Percentiles rank a stretch among this genome's conserved stretches.
phyloP scores from a whole-genome alignment of 2,797 vertebrate genomes.

The Chromis chromis region DNA sequence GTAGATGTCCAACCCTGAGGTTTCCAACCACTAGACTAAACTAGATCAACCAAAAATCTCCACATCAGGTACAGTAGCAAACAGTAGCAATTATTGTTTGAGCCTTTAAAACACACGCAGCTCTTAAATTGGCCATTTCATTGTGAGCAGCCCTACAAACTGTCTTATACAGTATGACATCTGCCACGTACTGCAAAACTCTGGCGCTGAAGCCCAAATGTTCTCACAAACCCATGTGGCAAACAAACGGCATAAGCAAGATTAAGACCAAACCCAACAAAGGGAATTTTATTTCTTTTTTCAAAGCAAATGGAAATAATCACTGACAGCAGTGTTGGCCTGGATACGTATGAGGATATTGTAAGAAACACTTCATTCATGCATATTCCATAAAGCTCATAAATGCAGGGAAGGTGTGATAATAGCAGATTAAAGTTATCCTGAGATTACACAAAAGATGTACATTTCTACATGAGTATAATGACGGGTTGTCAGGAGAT shows the following conservation, averaged over 20 bases:
- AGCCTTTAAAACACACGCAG: too few species aligned
- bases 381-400: constrained; percentile 41
- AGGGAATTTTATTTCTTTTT: constrained; percentile 40
- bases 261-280: constrained; percentile 46
- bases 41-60: too few species aligned
- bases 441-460: constrained; percentile 63
- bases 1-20: too few species aligned
- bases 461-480: constrained; percentile 36
- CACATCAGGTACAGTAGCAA: too few species aligned
- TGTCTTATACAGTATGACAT: too few species aligned
- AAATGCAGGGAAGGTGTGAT: constrained; percentile 53
- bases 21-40: too few species aligned
- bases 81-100: too few species aligned
- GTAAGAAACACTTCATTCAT: constrained; percentile 31
- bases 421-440: constrained; percentile 50
- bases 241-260: constrained; percentile 29
- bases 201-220: too few species aligned
- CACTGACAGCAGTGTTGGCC: constrained; percentile 36
- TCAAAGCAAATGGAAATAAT: constrained; percentile 39
- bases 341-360: constrained; percentile 37
- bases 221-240: background rate
- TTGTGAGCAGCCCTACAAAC: too few species aligned
- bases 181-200: too few species aligned
- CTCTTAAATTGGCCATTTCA: too few species aligned
- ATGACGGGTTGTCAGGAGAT: constrained; percentile 31